Percentiles rank a stretch among this genome's conserved stretches.
Conservation (phyloP, 2,888 invertebrate species). For the Amphipoea lucens region DNA sequence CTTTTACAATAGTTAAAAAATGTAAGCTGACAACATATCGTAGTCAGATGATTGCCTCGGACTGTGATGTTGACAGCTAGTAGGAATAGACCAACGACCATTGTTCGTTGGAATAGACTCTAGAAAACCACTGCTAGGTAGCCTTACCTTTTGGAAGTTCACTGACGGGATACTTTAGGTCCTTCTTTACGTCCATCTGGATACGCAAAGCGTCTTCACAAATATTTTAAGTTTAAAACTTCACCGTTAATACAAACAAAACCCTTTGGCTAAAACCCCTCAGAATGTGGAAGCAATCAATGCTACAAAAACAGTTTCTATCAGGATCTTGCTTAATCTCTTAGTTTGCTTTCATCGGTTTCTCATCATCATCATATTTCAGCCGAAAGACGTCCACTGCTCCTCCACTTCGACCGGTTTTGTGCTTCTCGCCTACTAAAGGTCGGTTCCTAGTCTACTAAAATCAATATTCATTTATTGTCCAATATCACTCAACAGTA, state of each 20-base stretch:
- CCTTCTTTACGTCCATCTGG: background rate
- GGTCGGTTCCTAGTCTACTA: conserved; percentile 2
- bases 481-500: conserved; percentile 15
- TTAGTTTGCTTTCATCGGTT: background rate
- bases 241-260: background rate
- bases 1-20: background rate
- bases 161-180: background rate
- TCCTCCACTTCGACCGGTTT: no score
- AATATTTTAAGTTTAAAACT: background rate
- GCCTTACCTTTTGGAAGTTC: background rate
- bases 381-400: no score
- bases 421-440: no score
- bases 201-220: background rate
- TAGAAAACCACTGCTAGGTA: no score
- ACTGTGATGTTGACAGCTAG: no score
- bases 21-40: background rate
- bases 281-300: background rate
- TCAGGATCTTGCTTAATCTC: background rate
- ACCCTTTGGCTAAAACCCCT: background rate
- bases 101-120: no score
- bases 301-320: no score
- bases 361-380: background rate
- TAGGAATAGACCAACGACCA: no score
- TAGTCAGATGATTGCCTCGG: no score
- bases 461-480: conserved; percentile 6